Conservation (phyloP, 2,797 vertebrate species). For the Artibeus lituratus region DNA sequence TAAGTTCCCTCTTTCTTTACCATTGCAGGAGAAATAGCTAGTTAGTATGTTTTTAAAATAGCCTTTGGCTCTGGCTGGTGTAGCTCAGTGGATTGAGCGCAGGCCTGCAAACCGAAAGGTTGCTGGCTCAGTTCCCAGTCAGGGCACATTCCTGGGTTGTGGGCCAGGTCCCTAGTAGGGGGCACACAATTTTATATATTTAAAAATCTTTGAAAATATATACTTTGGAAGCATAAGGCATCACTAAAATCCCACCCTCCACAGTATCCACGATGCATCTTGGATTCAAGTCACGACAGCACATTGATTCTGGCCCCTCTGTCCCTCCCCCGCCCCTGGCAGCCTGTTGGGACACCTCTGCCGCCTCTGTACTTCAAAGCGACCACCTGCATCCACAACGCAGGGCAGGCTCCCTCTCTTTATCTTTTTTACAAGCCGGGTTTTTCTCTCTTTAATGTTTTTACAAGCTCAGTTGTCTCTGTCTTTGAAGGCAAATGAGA, state of each 20-base stretch:
- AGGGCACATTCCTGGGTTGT: no score
- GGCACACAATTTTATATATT: no score
- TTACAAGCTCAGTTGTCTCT: background rate
- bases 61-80: background rate
- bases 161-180: no score
- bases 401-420: background rate
- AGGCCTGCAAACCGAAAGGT: no score
- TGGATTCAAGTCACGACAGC: background rate
- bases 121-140: no score
- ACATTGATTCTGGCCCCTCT: background rate
- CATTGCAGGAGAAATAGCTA: background rate
- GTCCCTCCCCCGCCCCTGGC: background rate
- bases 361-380: background rate
- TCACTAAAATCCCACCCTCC: background rate
- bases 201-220: no score
- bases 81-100: no score
- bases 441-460: background rate
- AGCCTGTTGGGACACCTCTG: background rate
- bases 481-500: conserved; percentile 38
- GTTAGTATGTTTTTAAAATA: background rate
- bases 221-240: background rate
- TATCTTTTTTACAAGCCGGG: background rate
- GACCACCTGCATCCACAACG: background rate
- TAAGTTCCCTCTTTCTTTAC: background rate
- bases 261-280: background rate